Evolutionary conservation across 2,888 invertebrate species (phyloP).

Genomic region (Pristionchus exspectatus): DNA sequence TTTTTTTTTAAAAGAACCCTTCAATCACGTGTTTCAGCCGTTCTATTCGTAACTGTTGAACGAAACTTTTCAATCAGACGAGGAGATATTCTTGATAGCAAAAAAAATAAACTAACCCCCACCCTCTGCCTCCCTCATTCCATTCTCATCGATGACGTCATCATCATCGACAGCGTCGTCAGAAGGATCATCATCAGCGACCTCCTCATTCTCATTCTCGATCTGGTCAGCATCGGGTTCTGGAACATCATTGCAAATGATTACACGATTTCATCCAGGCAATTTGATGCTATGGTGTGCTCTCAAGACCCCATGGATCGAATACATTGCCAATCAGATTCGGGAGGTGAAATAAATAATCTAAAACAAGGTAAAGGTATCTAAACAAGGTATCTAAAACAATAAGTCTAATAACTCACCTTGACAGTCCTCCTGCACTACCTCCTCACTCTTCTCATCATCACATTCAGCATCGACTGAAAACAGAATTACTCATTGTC

Average conservation of each 20-base stretch:
- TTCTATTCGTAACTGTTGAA: no score
- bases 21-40: not conserved
- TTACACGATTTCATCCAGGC: not conserved
- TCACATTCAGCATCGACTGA: not conserved
- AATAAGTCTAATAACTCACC: not conserved
- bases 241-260: not conserved
- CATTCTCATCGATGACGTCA: not conserved
- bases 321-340: no score
- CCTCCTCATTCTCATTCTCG: constrained; percentile 3
- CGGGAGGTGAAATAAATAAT: no score
- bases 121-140: not conserved
- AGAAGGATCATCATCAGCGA: not conserved
- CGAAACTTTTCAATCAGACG: no score
- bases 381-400: no score
- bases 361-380: no score
- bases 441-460: constrained; percentile 2
- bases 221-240: not conserved
- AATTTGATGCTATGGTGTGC: not conserved
- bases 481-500: not conserved
- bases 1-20: no score
- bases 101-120: not conserved
- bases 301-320: not conserved
- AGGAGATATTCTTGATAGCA: not conserved
- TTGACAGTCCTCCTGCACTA: constrained; percentile 46
- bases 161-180: not conserved